These are phyloP conservation scores for Peromyscus polionotus DNA, from an alignment of 2,113 vertebrate species.

Conservation along the genomic window DNA sequence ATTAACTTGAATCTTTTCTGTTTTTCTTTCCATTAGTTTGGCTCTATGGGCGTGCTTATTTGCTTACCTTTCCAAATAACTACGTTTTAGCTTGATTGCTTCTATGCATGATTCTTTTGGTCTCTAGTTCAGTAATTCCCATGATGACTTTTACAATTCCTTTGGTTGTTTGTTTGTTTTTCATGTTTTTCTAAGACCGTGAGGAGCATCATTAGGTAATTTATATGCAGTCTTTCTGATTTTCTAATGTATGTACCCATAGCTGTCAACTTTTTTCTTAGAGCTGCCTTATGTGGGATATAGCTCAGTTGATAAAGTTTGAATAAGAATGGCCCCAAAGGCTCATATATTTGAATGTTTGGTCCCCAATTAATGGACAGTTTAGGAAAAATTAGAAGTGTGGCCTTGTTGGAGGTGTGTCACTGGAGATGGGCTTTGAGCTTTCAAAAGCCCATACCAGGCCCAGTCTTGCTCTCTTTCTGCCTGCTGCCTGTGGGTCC, in stretches of 20 bases:
- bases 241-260: neutral
- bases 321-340: neutral
- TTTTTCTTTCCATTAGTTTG: neutral
- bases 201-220: neutral
- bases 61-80: neutral
- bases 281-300: neutral
- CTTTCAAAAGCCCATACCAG: neutral
- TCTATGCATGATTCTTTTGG: neutral
- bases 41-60: neutral
- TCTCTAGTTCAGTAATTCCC: neutral
- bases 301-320: neutral
- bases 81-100: neutral
- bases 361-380: neutral
- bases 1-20: neutral
- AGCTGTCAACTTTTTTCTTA: neutral
- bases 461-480: neutral
- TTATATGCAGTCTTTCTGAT: neutral
- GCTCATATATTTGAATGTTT: neutral
- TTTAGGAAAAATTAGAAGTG: neutral
- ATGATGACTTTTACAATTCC: neutral
- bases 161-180: neutral
- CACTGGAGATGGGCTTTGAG: no score
- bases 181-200: neutral
- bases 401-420: no score
- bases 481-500: neutral